Conservation (phyloP, 2,797 vertebrate species). For the Bothrops alternatus region DNA sequence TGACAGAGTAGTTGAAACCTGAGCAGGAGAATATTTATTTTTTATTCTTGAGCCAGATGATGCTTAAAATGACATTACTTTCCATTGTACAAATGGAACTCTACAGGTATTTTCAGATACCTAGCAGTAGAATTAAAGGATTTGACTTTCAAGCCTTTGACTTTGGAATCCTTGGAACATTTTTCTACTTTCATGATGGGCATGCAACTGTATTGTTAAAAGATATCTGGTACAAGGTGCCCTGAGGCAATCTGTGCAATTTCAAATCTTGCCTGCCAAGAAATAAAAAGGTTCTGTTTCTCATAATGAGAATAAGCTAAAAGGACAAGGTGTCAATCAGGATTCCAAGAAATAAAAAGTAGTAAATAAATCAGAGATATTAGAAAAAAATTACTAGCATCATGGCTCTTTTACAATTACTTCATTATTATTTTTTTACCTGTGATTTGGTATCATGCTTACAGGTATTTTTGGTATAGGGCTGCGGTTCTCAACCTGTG, state of each 20-base stretch:
- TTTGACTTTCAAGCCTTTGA: conserved; percentile 32
- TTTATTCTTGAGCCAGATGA: neutral
- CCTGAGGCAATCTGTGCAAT: conserved; percentile 5
- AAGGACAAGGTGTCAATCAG: conserved; percentile 21
- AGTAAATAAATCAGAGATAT: neutral
- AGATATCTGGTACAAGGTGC: conserved; percentile 5
- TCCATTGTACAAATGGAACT: conserved; percentile 10
- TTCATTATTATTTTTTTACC: neutral
- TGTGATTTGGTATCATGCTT: neutral
- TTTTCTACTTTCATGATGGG: conserved; percentile 12
- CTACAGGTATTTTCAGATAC: conserved; percentile 28
- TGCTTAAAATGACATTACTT: conserved; percentile 27
- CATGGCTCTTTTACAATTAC: neutral
- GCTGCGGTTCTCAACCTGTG: too few species aligned
- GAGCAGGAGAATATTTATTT: neutral
- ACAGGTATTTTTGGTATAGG: neutral
- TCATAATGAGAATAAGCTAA: conserved; percentile 6
- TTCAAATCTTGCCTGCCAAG: conserved; percentile 33
- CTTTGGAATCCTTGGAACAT: conserved; percentile 46
- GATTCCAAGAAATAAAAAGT: neutral
- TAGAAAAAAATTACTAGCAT: neutral
- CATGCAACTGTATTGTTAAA: conserved; percentile 35
- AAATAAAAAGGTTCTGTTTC: conserved; percentile 34
- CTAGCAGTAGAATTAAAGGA: conserved; percentile 43
- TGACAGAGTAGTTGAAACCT: conserved; percentile 3